A percentile compares a stretch with the other conserved stretches of the same genome.
Evolutionary conservation across 2,113 vertebrate genomes (phyloP).

Genomic region (Salvelinus sp.): DNA sequence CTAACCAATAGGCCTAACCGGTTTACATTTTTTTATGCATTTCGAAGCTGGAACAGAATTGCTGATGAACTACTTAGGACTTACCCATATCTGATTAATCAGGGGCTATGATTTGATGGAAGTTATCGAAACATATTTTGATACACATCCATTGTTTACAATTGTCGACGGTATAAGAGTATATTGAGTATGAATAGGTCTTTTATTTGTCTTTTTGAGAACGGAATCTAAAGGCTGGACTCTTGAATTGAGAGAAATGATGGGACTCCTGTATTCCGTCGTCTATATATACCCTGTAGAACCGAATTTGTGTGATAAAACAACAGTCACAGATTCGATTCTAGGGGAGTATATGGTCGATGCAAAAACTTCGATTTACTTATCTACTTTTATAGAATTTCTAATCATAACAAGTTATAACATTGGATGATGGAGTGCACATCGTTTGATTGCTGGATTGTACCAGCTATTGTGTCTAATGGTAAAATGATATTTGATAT

Average conservation of each 20-base stretch:
- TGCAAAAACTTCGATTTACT: constrained; percentile 90
- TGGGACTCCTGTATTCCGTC: constrained; percentile 41
- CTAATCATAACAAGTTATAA: not conserved
- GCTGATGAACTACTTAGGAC: not conserved
- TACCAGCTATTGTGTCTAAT: not conserved
- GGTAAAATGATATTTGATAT: not conserved
- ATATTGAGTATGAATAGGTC: not conserved
- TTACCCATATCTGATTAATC: not conserved
- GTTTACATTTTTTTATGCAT: not conserved
- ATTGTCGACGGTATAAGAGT: not conserved
- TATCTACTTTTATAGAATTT: constrained; percentile 73
- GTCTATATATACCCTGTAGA: constrained; percentile 92
- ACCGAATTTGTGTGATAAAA: constrained; percentile 87
- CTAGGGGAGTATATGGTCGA: constrained; percentile 97
- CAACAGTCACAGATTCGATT: constrained; percentile 93
- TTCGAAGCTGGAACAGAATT: not conserved
- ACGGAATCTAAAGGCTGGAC: not conserved
- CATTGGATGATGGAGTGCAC: not conserved
- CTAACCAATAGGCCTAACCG: not conserved
- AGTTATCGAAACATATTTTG: not conserved
- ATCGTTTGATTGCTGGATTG: not conserved
- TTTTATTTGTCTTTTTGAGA: not conserved
- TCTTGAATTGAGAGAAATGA: not conserved
- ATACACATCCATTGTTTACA: not conserved
- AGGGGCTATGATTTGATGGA: not conserved